Evolutionary conservation across 2,888 invertebrate genomes (phyloP).

Genomic region (Pandemis cinnamomeana): DNA sequence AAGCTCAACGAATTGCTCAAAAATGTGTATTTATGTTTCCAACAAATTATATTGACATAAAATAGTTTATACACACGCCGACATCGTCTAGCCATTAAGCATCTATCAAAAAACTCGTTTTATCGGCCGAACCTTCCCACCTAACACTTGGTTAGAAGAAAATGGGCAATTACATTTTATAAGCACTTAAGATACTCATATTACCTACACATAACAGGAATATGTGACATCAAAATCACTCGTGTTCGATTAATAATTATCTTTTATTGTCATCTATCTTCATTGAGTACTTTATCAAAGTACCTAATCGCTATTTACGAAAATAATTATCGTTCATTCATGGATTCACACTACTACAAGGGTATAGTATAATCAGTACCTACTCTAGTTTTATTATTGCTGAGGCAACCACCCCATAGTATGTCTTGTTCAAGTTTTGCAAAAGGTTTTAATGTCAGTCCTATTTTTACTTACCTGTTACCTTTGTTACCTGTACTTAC

Average conservation of each 20-base stretch:
- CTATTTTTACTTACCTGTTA: too few species aligned
- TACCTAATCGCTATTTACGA: too few species aligned
- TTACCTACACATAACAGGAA: constrained; percentile 18
- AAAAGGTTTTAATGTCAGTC: too few species aligned
- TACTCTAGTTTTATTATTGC: too few species aligned
- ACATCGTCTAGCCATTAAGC: constrained; percentile 10
- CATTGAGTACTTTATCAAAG: not conserved
- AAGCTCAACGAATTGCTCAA: not conserved
- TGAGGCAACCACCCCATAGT: too few species aligned
- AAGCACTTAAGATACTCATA: constrained; percentile 20
- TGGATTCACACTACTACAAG: too few species aligned
- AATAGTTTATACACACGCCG: constrained; percentile 10
- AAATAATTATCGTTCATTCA: too few species aligned
- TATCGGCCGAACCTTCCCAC: not conserved
- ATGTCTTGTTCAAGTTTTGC: too few species aligned
- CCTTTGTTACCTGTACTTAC: too few species aligned
- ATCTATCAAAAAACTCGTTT: constrained; percentile 35
- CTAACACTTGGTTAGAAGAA: constrained; percentile 32
- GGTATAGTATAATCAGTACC: too few species aligned
- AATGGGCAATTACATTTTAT: constrained; percentile 30
- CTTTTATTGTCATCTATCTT: constrained; percentile 19
- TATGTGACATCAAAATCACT: constrained; percentile 18
- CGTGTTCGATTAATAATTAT: constrained; percentile 8
- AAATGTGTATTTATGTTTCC: not conserved
- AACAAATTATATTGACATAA: constrained; percentile 1